A percentile compares a stretch with the other conserved stretches of the same genome.
phyloP scores from a whole-genome alignment of 2,113 vertebrate species.

The Hemichromis elongatus region DNA sequence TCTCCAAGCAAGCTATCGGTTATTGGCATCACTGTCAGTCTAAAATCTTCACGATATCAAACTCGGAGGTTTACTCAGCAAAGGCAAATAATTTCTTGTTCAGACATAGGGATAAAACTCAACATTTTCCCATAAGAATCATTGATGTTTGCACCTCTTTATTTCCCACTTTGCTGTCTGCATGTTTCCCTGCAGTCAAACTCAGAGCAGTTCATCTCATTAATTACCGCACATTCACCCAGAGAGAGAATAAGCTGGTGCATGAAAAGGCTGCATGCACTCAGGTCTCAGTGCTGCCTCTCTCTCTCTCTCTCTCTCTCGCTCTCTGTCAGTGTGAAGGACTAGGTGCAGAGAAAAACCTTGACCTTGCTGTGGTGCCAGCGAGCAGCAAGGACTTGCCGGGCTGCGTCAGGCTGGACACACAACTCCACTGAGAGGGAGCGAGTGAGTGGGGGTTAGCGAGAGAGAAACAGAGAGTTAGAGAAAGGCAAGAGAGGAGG shows the following conservation, averaged over 20 bases:
- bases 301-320: not conserved
- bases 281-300: not conserved
- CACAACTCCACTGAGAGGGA: constrained; percentile 1
- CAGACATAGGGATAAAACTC: not conserved
- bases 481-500: constrained; percentile 17
- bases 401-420: constrained; percentile 34
- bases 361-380: constrained; percentile 72
- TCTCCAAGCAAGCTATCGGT: not conserved
- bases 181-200: not conserved
- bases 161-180: not conserved
- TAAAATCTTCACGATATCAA: not conserved
- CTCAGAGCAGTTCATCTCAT: not conserved
- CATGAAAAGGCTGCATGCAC: not conserved
- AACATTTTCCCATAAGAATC: not conserved
- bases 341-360: constrained; percentile 21
- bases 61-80: not conserved
- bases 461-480: constrained; percentile 21
- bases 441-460: not conserved
- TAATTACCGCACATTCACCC: not conserved
- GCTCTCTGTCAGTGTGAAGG: not conserved
- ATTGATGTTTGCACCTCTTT: not conserved
- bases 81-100: not conserved
- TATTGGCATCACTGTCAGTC: not conserved
- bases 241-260: not conserved
- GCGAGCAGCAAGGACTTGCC: constrained; percentile 4